Conservation (phyloP, 2,797 vertebrate genomes). For the Mus minutoides region DNA sequence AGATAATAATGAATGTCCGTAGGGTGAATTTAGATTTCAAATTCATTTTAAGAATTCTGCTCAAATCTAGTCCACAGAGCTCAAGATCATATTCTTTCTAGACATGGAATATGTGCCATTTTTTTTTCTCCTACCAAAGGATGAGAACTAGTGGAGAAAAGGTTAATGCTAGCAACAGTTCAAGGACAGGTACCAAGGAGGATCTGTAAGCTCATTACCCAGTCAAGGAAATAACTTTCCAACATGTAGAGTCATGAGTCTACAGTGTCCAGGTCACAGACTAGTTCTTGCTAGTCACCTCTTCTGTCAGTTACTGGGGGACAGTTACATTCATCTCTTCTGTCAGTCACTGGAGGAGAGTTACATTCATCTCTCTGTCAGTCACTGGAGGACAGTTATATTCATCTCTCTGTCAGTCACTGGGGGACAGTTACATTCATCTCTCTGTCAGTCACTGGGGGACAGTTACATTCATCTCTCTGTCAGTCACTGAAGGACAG, state of each 20-base stretch:
- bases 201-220: background rate
- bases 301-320: background rate
- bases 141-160: background rate
- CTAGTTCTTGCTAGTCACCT: background rate
- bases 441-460: background rate
- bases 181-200: background rate
- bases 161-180: background rate
- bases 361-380: background rate
- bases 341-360: no score
- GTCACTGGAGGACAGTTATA: background rate
- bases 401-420: no score
- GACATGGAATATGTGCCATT: background rate
- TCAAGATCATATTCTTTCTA: background rate
- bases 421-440: background rate
- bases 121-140: background rate
- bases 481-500: no score
- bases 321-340: background rate
- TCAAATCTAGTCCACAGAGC: background rate
- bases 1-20: slow-evolving; percentile 10
- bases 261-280: background rate
- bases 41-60: slow-evolving; percentile 28
- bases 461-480: background rate
- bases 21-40: background rate
- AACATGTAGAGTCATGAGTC: background rate
- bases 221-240: background rate